These are phyloP conservation scores for Botia almorhae DNA, from an alignment of 2,797 vertebrate species.

Conservation along the genomic window DNA sequence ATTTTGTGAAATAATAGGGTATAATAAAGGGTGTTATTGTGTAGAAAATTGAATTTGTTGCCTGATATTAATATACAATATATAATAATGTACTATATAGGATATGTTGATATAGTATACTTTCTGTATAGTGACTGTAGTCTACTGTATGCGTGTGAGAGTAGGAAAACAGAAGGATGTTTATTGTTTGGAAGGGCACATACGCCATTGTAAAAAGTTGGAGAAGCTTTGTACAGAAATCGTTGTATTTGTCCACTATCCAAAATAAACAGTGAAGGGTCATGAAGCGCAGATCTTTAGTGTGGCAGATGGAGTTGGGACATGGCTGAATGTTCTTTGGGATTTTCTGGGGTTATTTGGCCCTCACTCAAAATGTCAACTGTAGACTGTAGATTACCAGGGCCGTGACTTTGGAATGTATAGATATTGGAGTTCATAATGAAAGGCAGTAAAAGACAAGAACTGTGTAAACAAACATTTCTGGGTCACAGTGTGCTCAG, in stretches of 20 bases:
- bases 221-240: neutral
- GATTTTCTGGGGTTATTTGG: conserved; percentile 36
- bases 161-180: no score
- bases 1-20: no score
- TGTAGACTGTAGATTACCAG: conserved; percentile 29
- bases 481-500: conserved; percentile 36
- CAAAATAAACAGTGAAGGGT: conserved; percentile 23
- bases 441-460: conserved; percentile 32
- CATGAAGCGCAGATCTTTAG: conserved; percentile 1
- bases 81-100: no score
- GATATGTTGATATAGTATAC: no score
- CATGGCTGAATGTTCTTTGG: conserved; percentile 6
- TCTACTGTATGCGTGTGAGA: no score
- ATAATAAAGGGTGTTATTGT: no score
- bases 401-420: conserved; percentile 18
- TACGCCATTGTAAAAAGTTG: neutral
- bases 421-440: conserved; percentile 30
- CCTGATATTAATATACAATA: no score
- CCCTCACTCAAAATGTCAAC: conserved; percentile 36
- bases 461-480: conserved; percentile 43
- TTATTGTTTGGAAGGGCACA: no score
- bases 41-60: no score
- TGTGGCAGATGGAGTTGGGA: conserved; percentile 22
- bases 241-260: conserved; percentile 4
- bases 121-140: no score